Conservation (phyloP, 2,113 vertebrate genomes). For the Entosphenus tridentatus region DNA sequence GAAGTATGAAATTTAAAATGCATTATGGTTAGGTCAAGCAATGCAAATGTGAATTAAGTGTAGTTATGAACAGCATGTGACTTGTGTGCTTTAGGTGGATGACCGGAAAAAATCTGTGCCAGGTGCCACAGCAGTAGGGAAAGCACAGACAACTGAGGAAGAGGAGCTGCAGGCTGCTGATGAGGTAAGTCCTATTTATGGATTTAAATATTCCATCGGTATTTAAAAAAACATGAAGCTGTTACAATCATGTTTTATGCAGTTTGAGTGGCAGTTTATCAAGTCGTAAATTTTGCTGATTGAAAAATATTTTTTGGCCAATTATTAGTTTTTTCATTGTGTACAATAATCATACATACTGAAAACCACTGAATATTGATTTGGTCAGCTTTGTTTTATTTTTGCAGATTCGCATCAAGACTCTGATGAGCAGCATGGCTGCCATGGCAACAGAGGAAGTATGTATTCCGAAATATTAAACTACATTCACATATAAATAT, state of each 20-base stretch:
- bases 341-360: too few species aligned
- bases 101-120: constrained; percentile 28
- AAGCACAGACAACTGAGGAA: constrained; percentile 36
- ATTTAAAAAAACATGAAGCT: background rate
- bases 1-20: too few species aligned
- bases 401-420: constrained; percentile 45
- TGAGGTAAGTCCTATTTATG: constrained; percentile 28
- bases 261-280: background rate
- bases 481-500: background rate
- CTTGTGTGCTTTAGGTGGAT: constrained; percentile 26
- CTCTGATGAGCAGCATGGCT: constrained; percentile 78
- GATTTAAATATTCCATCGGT: background rate
- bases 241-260: background rate
- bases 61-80: background rate
- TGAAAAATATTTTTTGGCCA: background rate
- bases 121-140: constrained; percentile 22
- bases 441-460: constrained; percentile 74
- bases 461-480: constrained; percentile 9
- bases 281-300: background rate
- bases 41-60: background rate
- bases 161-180: constrained; percentile 56
- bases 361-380: too few species aligned
- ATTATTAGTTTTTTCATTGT: too few species aligned
- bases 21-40: too few species aligned
- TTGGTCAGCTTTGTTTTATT: constrained; percentile 8